Base-by-base conservation (phyloP, 2,797 vertebrate genomes). In the Ispidina lecontei region DNA sequence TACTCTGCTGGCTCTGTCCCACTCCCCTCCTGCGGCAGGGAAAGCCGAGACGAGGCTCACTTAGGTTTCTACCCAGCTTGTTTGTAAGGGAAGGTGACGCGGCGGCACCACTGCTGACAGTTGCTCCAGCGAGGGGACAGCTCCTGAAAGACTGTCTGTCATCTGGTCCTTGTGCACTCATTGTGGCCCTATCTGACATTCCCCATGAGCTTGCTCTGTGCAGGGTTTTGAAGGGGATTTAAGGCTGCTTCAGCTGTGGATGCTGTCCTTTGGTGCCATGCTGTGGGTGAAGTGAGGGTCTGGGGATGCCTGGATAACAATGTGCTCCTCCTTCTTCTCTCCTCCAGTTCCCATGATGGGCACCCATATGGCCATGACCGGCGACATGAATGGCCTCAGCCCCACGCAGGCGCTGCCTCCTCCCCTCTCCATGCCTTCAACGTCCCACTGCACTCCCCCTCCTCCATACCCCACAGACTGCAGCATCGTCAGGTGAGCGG, bases 381-480 rank as follows among this genome's bases (percentile, higher is more conserved):
- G 98, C 70, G 99, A 99, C 97, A 99, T 99, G 98, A 99, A 99
- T 93, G 98, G 98, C 95, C 98, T 99, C 95, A 99, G 99, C 96
- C 99, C 99, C 89, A 99, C 99, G 69, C 99, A 99, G 93, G 97
- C 98, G 85, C 97, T 99, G 97, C 98, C 99, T 97, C 97, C 98
- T 87, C 98, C 99, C 97, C 98, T 99, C 93, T 98, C 99, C 97
- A 98, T 99, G 99, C 98, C 99, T 93, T 99, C 99, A 77, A 98
- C 98, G 46, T 99, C 99, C 96, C 99, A 99, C 98, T 99, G 99
- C 97, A 99, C 99, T 3, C 99, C 99, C 73, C 99, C 99, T 93
- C 99, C 99, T 95, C 99, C 99, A 65, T 99, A 99, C 97, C 99
- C 99, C 88, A 99, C 99, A 97, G 99, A 99, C 98, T 99, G 99